phyloP scores from a whole-genome alignment of 1,140 invertebrate genomes.

The Trinorchestia longiramus region DNA sequence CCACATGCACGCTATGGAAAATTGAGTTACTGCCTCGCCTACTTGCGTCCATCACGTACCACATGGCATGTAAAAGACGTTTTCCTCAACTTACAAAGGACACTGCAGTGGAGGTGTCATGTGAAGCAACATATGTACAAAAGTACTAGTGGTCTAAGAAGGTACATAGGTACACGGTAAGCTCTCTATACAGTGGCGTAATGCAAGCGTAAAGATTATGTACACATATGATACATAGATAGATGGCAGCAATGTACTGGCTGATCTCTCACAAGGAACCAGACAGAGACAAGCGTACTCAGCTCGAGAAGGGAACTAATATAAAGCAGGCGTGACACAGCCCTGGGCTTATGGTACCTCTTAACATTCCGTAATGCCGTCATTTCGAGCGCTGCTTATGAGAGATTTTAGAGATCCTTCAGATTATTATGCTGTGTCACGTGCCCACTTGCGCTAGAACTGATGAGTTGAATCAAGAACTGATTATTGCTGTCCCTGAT shows the following conservation, averaged over 20 bases:
- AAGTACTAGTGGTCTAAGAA: not conserved
- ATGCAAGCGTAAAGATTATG: not conserved
- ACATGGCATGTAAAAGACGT: not conserved
- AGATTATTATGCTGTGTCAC: not conserved
- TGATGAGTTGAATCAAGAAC: not conserved
- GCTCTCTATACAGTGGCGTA: not conserved
- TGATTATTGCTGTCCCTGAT: not conserved
- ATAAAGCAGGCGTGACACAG: not conserved
- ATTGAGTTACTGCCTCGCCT: not conserved
- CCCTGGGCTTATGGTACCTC: no score
- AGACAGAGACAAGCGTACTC: not conserved
- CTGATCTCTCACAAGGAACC: not conserved
- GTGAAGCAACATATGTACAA: not conserved
- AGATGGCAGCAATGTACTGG: not conserved
- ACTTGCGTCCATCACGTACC: not conserved
- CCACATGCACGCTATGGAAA: not conserved
- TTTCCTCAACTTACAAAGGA: not conserved
- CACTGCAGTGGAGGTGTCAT: not conserved
- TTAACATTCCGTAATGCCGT: not conserved
- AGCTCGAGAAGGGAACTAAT: not conserved
- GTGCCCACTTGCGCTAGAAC: not conserved
- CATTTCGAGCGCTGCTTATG: not conserved
- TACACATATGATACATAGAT: not conserved
- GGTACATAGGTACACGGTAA: not conserved
- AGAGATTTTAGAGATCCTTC: not conserved